Conservation (phyloP, 2,888 invertebrate species). For the Habrosyne pyritoides region DNA sequence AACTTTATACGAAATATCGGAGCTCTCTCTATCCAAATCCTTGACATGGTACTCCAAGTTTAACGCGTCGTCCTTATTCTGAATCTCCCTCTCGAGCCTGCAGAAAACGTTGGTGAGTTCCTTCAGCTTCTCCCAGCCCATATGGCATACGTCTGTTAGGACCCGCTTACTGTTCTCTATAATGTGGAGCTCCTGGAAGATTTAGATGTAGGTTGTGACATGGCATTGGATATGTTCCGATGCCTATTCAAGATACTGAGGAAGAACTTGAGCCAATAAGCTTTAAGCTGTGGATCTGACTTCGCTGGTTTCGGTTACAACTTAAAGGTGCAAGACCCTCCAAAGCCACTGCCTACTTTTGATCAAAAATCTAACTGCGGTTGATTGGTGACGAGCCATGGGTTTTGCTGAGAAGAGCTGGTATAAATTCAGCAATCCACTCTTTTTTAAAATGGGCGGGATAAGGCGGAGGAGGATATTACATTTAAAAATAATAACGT, state of each 20-base stretch:
- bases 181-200: slow-evolving; percentile 71
- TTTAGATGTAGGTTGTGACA: neutral
- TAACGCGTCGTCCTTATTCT: slow-evolving; percentile 92
- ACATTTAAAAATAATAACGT: too few species aligned
- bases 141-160: slow-evolving; percentile 71
- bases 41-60: slow-evolving; percentile 89
- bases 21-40: slow-evolving; percentile 88
- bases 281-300: too few species aligned
- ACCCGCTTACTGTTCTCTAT: slow-evolving; percentile 75
- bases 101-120: slow-evolving; percentile 89
- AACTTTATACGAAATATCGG: slow-evolving; percentile 92
- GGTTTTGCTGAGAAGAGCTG: neutral
- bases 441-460: too few species aligned
- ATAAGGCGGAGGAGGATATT: too few species aligned
- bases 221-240: neutral
- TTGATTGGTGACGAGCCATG: too few species aligned
- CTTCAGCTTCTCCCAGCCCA: slow-evolving; percentile 91
- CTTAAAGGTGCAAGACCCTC: too few species aligned
- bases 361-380: too few species aligned
- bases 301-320: too few species aligned
- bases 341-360: too few species aligned
- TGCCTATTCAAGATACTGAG: neutral
- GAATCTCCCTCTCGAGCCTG: slow-evolving; percentile 88
- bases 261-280: neutral
- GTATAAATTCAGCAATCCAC: too few species aligned